These are phyloP conservation scores for Fistularia commersonii DNA, from an alignment of 2,797 vertebrate genomes.

Conservation along the genomic window DNA sequence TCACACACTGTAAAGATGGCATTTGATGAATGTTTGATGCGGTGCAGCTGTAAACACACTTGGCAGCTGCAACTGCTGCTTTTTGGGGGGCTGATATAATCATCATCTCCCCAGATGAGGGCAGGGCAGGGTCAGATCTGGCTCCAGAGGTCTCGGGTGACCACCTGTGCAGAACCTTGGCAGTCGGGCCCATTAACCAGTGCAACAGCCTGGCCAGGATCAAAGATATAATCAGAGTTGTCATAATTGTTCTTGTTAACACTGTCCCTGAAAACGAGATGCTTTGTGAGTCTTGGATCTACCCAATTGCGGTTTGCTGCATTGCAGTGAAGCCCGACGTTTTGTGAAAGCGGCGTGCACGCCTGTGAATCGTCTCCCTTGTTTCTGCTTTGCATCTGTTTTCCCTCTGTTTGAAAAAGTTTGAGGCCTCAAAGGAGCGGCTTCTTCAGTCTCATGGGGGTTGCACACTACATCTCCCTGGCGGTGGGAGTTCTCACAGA, in stretches of 20 bases:
- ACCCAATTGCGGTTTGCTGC: constrained; percentile 52
- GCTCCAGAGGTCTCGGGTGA: constrained; percentile 62
- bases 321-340: constrained; percentile 45
- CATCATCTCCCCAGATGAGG: constrained; percentile 61
- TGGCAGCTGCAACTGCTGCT: constrained; percentile 73
- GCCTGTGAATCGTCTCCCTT: constrained; percentile 61
- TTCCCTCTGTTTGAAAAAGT: constrained; percentile 69
- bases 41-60: constrained; percentile 79
- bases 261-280: constrained; percentile 57
- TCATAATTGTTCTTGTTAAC: constrained; percentile 69
- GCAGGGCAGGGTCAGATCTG: constrained; percentile 66
- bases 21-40: constrained; percentile 84
- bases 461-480: constrained; percentile 49
- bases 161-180: constrained; percentile 58
- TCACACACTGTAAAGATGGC: constrained; percentile 80
- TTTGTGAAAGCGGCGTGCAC: constrained; percentile 36
- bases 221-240: constrained; percentile 65
- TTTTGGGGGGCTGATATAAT: constrained; percentile 63
- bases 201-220: constrained; percentile 55
- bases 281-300: constrained; percentile 51
- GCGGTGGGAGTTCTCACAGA: constrained; percentile 73
- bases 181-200: constrained; percentile 64
- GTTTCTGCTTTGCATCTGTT: constrained; percentile 67
- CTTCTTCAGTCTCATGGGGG: constrained; percentile 57
- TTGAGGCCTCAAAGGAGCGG: constrained; percentile 62